A percentile compares a stretch with the other conserved stretches of the same genome.
phyloP scores from a whole-genome alignment of 1,140 invertebrate species.

The Drosophila tsacasi region DNA sequence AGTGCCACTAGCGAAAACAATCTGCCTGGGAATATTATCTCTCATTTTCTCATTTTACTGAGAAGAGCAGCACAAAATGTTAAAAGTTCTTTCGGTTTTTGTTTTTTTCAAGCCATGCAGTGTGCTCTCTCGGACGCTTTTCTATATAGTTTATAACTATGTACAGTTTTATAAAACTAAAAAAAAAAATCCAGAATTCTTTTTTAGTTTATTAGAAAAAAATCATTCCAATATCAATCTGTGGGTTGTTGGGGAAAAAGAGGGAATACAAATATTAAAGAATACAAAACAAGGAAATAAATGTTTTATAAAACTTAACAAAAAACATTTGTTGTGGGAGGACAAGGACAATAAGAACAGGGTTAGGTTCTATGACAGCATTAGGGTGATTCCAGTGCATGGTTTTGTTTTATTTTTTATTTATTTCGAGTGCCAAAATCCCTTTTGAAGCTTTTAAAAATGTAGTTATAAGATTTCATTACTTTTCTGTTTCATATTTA shows the following conservation, averaged over 20 bases:
- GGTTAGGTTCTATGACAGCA: constrained; percentile 47
- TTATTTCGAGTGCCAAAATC: constrained; percentile 15
- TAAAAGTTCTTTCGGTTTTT: constrained; percentile 14
- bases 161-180: constrained; percentile 45
- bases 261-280: constrained; percentile 2
- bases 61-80: constrained; percentile 48
- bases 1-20: constrained; percentile 36
- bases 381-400: constrained; percentile 64
- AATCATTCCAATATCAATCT: constrained; percentile 3
- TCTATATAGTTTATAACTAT: constrained; percentile 30
- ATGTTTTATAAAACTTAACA: constrained; percentile 19
- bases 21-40: constrained; percentile 10
- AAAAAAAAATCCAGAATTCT: constrained; percentile 20
- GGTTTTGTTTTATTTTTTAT: neutral
- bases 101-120: constrained; percentile 81
- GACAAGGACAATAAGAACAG: constrained; percentile 37
- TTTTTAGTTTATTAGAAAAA: constrained; percentile 7
- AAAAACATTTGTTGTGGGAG: neutral
- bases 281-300: constrained; percentile 22
- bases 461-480: neutral
- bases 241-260: neutral
- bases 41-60: constrained; percentile 9
- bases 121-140: constrained; percentile 85
- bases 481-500: neutral
- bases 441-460: neutral